A percentile compares a stretch with the other conserved stretches of the same genome.
phyloP scores from a whole-genome alignment of 2,113 vertebrate genomes.

The Poecile atricapillus region DNA sequence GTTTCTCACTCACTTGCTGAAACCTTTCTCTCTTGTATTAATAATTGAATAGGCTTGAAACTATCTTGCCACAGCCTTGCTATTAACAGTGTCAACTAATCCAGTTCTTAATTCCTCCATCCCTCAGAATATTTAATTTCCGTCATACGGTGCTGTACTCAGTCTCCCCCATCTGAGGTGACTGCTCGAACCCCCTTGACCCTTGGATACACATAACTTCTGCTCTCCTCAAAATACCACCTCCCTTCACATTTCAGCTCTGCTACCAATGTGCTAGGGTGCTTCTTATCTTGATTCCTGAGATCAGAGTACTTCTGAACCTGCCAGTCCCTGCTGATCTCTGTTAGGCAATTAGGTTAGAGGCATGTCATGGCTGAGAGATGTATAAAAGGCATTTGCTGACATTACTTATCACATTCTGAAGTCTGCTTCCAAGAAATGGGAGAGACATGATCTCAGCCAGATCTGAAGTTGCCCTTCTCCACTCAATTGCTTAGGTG shows the following conservation, averaged over 20 bases:
- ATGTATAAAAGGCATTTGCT: background rate
- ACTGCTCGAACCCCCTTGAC: background rate
- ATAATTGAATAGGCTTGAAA: background rate
- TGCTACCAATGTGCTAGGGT: background rate
- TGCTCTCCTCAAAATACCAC: background rate
- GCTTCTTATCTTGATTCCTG: background rate
- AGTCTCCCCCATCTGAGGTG: background rate
- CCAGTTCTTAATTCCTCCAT: background rate
- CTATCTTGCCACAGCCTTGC: background rate
- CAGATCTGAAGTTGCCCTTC: background rate
- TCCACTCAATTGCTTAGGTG: background rate
- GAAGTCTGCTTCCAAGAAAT: background rate
- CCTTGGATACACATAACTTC: fast-evolving
- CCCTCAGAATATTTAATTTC: background rate
- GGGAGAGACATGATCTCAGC: background rate
- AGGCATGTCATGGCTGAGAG: slow-evolving; percentile 28
- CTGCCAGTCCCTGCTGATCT: slow-evolving; percentile 10
- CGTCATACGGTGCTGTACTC: background rate
- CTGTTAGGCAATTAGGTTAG: slow-evolving; percentile 48
- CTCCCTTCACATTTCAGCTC: background rate
- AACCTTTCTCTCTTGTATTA: background rate
- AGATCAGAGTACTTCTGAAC: slow-evolving; percentile 32
- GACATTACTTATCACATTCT: slow-evolving; percentile 3
- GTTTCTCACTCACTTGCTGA: background rate
- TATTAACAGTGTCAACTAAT: background rate